A percentile compares a stretch with the other conserved stretches of the same genome.
These are phyloP conservation scores for Chaetogeoica ovagalla DNA, from an alignment of 2,888 invertebrate species.

Conservation along the genomic window DNA sequence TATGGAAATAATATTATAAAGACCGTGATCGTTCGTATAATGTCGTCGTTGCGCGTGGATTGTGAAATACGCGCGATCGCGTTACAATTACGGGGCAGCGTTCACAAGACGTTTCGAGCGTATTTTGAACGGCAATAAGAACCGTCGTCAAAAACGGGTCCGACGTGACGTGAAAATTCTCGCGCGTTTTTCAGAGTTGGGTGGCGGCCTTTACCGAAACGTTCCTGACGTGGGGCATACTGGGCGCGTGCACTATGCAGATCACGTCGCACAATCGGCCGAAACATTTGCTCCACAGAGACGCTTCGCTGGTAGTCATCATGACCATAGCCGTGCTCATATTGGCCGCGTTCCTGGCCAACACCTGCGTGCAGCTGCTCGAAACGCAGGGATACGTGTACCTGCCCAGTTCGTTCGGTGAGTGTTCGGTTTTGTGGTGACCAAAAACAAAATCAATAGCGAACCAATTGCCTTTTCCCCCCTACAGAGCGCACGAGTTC, in stretches of 20 bases:
- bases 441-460: too few species aligned
- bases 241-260: slow-evolving; percentile 81
- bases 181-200: slow-evolving; percentile 70
- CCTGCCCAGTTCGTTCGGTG: slow-evolving; percentile 84
- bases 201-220: slow-evolving; percentile 85
- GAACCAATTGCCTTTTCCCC: too few species aligned
- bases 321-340: slow-evolving; percentile 76
- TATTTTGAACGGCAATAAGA: too few species aligned
- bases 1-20: too few species aligned
- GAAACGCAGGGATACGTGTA: slow-evolving; percentile 72
- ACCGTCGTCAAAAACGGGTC: too few species aligned
- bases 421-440: slow-evolving; percentile 58
- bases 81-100: too few species aligned
- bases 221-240: slow-evolving; percentile 84
- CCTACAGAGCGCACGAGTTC: slow-evolving; percentile 72
- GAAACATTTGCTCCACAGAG: slow-evolving; percentile 66
- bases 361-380: slow-evolving; percentile 79
- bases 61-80: too few species aligned
- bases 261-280: slow-evolving; percentile 75
- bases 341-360: slow-evolving; percentile 77
- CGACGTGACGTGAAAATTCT: too few species aligned
- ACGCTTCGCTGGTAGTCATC: slow-evolving; percentile 70
- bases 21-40: too few species aligned
- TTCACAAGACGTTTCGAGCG: too few species aligned
- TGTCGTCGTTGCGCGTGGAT: too few species aligned